Evolutionary conservation across 2,113 vertebrate genomes (phyloP).

Genomic region (Pelecanoides urinatrix): DNA sequence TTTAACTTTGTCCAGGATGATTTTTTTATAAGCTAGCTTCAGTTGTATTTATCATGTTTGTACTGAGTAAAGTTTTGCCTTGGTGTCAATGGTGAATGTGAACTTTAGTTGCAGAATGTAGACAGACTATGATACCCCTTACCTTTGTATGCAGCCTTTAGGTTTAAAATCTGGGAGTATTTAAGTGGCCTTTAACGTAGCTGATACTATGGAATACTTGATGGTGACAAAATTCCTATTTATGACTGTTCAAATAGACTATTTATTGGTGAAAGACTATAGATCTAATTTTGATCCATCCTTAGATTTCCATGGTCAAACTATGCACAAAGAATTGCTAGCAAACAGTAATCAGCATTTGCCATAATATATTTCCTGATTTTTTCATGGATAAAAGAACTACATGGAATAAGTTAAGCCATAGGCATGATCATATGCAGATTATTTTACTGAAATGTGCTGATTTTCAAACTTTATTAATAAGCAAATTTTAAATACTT

Average conservation of each 20-base stretch:
- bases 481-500: not conserved
- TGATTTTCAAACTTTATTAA: not conserved
- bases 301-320: not conserved
- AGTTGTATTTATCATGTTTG: not conserved
- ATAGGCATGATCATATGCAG: not conserved
- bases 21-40: not conserved
- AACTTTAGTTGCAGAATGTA: not conserved
- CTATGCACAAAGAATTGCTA: not conserved
- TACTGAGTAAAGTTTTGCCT: not conserved
- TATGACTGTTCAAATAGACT: not conserved
- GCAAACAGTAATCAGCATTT: not conserved
- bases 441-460: not conserved
- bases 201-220: not conserved
- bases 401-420: not conserved
- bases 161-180: not conserved
- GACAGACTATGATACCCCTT: not conserved
- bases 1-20: not conserved
- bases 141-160: not conserved
- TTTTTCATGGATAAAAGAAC: not conserved
- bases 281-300: not conserved
- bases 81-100: not conserved
- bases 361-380: not conserved
- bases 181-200: not conserved
- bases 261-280: not conserved
- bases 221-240: not conserved